Percentiles rank a stretch among this genome's conserved stretches.
Conservation (phyloP, 2,797 vertebrate genomes). For the Hypotaenidia okinawae region DNA sequence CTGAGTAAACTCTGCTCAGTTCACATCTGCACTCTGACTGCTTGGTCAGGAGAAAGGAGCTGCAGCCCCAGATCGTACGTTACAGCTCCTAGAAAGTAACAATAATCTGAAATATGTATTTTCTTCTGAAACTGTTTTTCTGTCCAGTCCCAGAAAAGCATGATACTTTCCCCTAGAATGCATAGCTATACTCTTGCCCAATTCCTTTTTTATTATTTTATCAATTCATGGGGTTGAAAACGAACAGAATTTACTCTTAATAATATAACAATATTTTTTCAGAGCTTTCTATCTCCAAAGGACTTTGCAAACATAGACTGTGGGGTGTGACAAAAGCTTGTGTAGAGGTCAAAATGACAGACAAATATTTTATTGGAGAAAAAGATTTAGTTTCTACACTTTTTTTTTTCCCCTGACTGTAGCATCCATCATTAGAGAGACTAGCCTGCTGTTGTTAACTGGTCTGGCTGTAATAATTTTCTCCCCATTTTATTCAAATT, state of each 20-base stretch:
- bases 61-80: neutral
- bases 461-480: neutral
- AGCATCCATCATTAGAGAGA: neutral
- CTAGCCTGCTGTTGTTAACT: neutral
- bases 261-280: neutral
- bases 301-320: neutral
- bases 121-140: neutral
- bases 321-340: neutral
- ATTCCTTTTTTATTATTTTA: neutral
- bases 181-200: neutral
- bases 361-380: neutral
- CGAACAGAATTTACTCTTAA: neutral
- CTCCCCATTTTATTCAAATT: neutral
- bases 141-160: neutral
- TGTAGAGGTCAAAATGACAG: neutral
- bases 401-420: neutral
- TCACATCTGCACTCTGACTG: neutral
- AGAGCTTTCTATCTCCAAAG: neutral
- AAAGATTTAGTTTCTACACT: neutral
- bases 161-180: neutral
- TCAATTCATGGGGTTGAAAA: neutral
- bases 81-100: neutral
- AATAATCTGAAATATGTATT: neutral
- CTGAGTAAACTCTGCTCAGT: neutral
- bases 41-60: rapidly evolving